A percentile compares a stretch with the other conserved stretches of the same genome.
phyloP scores from a whole-genome alignment of 2,888 invertebrate genomes.

The Suillia variegata region DNA sequence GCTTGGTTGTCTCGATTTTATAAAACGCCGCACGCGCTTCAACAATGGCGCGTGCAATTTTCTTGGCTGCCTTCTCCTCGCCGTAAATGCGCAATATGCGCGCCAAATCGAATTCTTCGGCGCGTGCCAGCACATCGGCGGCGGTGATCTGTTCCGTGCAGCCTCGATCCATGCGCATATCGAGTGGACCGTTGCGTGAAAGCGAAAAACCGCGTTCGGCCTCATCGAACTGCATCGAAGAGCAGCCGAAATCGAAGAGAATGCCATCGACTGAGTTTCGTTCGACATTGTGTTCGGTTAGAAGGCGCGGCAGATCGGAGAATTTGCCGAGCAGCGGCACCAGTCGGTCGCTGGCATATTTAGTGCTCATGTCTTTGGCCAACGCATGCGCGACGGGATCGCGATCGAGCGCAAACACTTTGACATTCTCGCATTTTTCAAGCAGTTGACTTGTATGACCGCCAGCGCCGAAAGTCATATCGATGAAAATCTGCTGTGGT shows the following conservation, averaged over 20 bases:
- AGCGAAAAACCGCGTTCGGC: slow-evolving; percentile 85
- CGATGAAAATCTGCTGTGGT: slow-evolving; percentile 73
- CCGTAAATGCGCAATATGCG: slow-evolving; percentile 90
- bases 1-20: slow-evolving; percentile 79
- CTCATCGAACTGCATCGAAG: slow-evolving; percentile 92
- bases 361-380: slow-evolving; percentile 69
- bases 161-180: slow-evolving; percentile 93
- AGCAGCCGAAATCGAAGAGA: slow-evolving; percentile 91
- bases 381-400: slow-evolving; percentile 80
- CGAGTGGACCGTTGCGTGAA: slow-evolving; percentile 83
- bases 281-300: slow-evolving; percentile 66
- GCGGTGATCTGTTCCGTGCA: slow-evolving; percentile 78
- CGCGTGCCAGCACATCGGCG: slow-evolving; percentile 81
- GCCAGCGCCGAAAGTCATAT: slow-evolving; percentile 97
- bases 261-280: slow-evolving; percentile 81
- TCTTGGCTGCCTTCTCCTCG: slow-evolving; percentile 84
- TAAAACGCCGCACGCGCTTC: slow-evolving; percentile 80
- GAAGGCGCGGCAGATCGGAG: slow-evolving; percentile 78
- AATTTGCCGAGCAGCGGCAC: slow-evolving; percentile 85
- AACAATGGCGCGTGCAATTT: slow-evolving; percentile 85
- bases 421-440: slow-evolving; percentile 68
- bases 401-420: slow-evolving; percentile 82
- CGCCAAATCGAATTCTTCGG: slow-evolving; percentile 77
- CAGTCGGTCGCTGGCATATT: slow-evolving; percentile 74
- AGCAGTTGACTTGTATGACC: slow-evolving; percentile 83